A percentile compares a stretch with the other conserved stretches of the same genome.
phyloP scores from a whole-genome alignment of 2,888 invertebrate species.

The Dermolepida albohirtum region DNA sequence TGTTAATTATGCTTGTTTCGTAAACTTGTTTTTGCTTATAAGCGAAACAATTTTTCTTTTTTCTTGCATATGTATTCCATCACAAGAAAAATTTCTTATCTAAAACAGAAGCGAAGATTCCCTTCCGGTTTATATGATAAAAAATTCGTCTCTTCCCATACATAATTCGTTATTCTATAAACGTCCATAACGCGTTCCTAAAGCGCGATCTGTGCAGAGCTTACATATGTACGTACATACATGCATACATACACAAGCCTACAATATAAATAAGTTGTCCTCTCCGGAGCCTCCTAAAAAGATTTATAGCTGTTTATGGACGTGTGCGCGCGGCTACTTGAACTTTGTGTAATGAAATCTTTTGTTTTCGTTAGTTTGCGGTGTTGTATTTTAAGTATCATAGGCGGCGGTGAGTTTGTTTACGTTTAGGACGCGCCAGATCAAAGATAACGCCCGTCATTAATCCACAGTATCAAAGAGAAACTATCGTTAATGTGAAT shows the following conservation, averaged over 20 bases:
- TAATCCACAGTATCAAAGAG: conserved; percentile 64
- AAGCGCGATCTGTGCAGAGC: too few relatives aligned
- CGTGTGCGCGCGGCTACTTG: conserved; percentile 40
- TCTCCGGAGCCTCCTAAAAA: conserved; percentile 36
- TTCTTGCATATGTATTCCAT: too few relatives aligned
- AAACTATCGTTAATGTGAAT: conserved; percentile 64
- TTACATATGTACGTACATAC: too few relatives aligned
- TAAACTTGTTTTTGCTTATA: too few relatives aligned
- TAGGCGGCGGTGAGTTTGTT: conserved; percentile 60
- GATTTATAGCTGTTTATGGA: conserved; percentile 44
- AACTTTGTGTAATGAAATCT: conserved; percentile 60
- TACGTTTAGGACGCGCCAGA: conserved; percentile 60
- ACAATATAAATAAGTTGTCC: conserved; percentile 39
- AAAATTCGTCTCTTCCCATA: too few relatives aligned
- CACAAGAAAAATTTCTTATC: too few relatives aligned
- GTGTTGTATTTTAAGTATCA: conserved; percentile 54
- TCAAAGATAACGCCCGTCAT: conserved; percentile 62
- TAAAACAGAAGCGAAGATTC: too few relatives aligned
- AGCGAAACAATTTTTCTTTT: too few relatives aligned
- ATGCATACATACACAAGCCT: conserved; percentile 18
- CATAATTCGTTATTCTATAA: too few relatives aligned
- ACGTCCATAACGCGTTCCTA: too few relatives aligned
- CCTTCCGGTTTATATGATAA: too few relatives aligned
- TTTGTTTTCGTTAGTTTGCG: conserved; percentile 62
- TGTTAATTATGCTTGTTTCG: too few relatives aligned